These are phyloP conservation scores for Spatulosminthurus flaviceps DNA, from an alignment of 2,888 invertebrate species.

Conservation along the genomic window DNA sequence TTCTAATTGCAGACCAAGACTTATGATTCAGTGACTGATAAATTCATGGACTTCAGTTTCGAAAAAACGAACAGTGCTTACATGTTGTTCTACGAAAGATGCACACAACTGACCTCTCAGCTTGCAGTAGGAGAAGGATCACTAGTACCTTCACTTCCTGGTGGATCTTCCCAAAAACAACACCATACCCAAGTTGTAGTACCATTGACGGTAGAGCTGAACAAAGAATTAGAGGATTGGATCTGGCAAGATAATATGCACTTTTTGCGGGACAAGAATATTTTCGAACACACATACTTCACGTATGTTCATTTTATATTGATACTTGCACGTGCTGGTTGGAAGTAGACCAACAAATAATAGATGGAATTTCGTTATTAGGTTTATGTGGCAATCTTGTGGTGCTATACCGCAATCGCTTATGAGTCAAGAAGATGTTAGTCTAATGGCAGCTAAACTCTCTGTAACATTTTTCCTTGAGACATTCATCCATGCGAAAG, in stretches of 20 bases:
- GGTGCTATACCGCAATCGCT: slow-evolving; percentile 91
- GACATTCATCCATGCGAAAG: slow-evolving; percentile 96
- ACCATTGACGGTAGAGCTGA: slow-evolving; percentile 71
- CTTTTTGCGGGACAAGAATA: slow-evolving; percentile 92
- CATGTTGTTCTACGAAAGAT: slow-evolving; percentile 94
- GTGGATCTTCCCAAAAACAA: slow-evolving; percentile 54
- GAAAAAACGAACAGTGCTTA: slow-evolving; percentile 98
- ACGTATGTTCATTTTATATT: slow-evolving; percentile 72
- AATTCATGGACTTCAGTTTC: slow-evolving; percentile 97
- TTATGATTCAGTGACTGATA: slow-evolving; percentile 94
- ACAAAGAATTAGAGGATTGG: slow-evolving; percentile 89
- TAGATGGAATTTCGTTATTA: slow-evolving; percentile 66
- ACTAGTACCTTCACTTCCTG: slow-evolving; percentile 60
- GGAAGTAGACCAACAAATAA: slow-evolving; percentile 6
- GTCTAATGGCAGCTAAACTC: slow-evolving; percentile 83
- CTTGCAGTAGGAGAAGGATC: slow-evolving; percentile 65
- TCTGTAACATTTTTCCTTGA: slow-evolving; percentile 95
- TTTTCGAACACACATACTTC: slow-evolving; percentile 95
- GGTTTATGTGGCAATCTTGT: slow-evolving; percentile 97
- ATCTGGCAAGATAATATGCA: slow-evolving; percentile 98
- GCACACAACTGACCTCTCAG: slow-evolving; percentile 66
- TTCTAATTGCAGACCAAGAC: slow-evolving; percentile 82
- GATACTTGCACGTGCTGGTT: not conserved
- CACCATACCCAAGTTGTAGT: slow-evolving; percentile 64
- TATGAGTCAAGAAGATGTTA: slow-evolving; percentile 80